Conservation (phyloP, 2,113 vertebrate species). For the Channa maculata region DNA sequence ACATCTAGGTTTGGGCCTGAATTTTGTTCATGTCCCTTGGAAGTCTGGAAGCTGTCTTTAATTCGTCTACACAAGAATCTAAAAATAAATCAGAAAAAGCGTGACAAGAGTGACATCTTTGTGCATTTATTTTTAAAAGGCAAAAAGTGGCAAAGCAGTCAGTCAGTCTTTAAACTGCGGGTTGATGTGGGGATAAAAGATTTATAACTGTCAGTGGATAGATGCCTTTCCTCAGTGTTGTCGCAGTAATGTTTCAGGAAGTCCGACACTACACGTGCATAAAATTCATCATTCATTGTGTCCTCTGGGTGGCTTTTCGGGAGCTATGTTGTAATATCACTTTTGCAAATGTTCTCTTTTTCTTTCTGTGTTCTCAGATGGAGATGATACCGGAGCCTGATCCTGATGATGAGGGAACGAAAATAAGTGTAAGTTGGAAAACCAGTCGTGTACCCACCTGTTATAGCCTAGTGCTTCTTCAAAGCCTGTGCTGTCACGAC, state of each 20-base stretch:
- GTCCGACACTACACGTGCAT: slow-evolving; percentile 7
- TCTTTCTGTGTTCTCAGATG: slow-evolving; percentile 73
- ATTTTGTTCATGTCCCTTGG: slow-evolving; percentile 6
- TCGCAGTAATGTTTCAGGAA: slow-evolving; percentile 18
- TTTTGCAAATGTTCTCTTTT: slow-evolving; percentile 30
- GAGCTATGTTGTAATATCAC: neutral
- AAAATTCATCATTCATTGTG: slow-evolving; percentile 2
- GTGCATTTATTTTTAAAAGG: slow-evolving; percentile 44
- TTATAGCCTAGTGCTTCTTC: neutral
- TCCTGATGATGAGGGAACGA: slow-evolving; percentile 84
- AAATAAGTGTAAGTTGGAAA: slow-evolving; percentile 84
- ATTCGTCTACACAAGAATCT: slow-evolving; percentile 43
- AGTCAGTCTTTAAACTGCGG: slow-evolving; percentile 36
- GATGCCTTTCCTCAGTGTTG: slow-evolving; percentile 12
- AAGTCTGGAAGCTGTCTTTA: slow-evolving; percentile 24
- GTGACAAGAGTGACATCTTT: slow-evolving; percentile 23
- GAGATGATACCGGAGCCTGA: slow-evolving; percentile 81
- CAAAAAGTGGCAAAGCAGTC: slow-evolving; percentile 17
- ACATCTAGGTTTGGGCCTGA: slow-evolving; percentile 19
- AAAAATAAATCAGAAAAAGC: slow-evolving; percentile 55
- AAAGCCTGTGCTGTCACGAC: neutral
- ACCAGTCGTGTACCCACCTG: too few relatives aligned
- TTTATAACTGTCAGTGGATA: slow-evolving; percentile 44
- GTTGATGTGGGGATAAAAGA: slow-evolving; percentile 54
- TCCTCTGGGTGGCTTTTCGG: neutral